Base-by-base conservation (phyloP, 2,888 invertebrate species). In the Congeria kusceri region DNA sequence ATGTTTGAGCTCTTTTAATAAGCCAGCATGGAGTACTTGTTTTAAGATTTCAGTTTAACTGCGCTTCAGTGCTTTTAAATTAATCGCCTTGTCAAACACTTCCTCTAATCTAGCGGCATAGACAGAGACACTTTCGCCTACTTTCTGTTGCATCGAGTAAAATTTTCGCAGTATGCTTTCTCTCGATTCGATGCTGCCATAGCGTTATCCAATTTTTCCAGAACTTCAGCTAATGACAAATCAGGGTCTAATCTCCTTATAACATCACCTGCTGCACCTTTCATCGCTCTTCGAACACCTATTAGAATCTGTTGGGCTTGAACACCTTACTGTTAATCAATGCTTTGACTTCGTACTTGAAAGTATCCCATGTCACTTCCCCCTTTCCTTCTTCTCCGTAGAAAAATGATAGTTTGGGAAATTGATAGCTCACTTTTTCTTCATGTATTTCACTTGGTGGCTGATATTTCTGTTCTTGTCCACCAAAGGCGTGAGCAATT, bases 141-240 rank as follows among this genome's bases (percentile, higher is more conserved):
- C 57, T 57, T 32, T 4, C 9, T 67, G 67, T 9, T 28, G 28
- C 3, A 23, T 57, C 11, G 67, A 56, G 23, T 57, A 67, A 15
- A 67, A 57, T 18, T 67, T 67, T 39, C 27, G 56, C 56, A 67
- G n/a, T 1, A 58, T 25, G 2, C 20, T 44, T 39, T 67, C 67
- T 15, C 25, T n/a, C 11, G 53, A 57, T 25, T 67, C 57, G 3
- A 67, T 67, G 32, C 25, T 67, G 23, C 67, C 67, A 67, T 44
- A 67, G 57, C 57, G 57, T 53, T 67, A 9, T 67, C 58, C 13
- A 67, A n/a, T 57, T 67, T 67, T 57, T 58, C 57, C 1, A 67
- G 13, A 3, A 67, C 53, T 25, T 67, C 57, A 9, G 3, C 7
- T 1, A 67, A 44, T 3, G 44, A 57, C 9, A 67, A 56, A 18